phyloP scores from a whole-genome alignment of 2,797 vertebrate species.

The Chloroceryle amazona region DNA sequence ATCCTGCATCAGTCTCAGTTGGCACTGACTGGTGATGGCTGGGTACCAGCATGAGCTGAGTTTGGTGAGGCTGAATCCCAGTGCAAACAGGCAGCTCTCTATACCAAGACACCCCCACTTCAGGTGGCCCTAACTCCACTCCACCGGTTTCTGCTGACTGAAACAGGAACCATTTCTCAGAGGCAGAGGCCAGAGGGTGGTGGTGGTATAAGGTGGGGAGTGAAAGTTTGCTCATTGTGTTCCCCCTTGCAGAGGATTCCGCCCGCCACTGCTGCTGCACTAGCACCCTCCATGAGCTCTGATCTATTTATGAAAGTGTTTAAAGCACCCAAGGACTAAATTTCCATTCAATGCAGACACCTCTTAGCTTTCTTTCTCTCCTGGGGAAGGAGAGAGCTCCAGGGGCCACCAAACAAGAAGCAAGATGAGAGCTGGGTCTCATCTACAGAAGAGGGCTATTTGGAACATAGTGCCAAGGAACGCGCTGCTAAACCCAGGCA shows the following conservation, averaged over 20 bases:
- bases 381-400: not conserved
- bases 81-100: not conserved
- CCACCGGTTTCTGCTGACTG: not conserved
- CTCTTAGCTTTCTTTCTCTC: not conserved
- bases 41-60: fast-evolving
- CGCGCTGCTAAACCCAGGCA: not conserved
- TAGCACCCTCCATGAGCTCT: not conserved
- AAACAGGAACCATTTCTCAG: not conserved
- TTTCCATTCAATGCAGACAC: not conserved
- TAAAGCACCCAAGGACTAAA: not conserved
- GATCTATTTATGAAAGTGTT: not conserved
- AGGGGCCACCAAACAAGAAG: not conserved
- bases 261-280: fast-evolving
- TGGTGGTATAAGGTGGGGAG: not conserved
- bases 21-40: not conserved
- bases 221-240: not conserved
- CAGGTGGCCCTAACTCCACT: not conserved
- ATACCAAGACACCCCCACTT: not conserved
- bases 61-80: not conserved
- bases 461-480: not conserved
- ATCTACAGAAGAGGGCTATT: not conserved
- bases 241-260: not conserved
- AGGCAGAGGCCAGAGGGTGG: not conserved
- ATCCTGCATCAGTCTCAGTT: fast-evolving
- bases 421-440: not conserved